A percentile compares a stretch with the other conserved stretches of the same genome.
phyloP scores from a whole-genome alignment of 2,888 invertebrate species.

The Druceiella hillmani region DNA sequence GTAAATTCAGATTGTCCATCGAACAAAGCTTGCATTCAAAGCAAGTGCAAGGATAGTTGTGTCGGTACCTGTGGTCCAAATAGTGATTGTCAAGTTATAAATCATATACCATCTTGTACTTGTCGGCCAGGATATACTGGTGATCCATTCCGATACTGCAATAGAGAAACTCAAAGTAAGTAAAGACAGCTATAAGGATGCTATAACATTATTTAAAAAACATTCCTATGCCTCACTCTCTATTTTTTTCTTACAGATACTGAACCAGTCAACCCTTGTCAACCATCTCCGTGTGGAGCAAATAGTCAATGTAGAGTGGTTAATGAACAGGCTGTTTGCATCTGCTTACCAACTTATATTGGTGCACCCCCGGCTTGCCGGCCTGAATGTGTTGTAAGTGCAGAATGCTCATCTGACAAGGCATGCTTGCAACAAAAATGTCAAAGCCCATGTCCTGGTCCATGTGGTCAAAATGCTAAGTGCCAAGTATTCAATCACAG shows the following conservation, averaged over 20 bases:
- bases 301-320: slow-evolving; percentile 72
- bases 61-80: slow-evolving; percentile 73
- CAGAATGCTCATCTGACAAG: slow-evolving; percentile 62
- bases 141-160: slow-evolving; percentile 59
- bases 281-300: slow-evolving; percentile 63
- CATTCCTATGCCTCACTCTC: too few relatives aligned
- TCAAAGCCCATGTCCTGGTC: slow-evolving; percentile 63
- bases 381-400: slow-evolving; percentile 66
- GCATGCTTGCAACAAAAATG: slow-evolving; percentile 68
- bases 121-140: slow-evolving; percentile 60
- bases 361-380: slow-evolving; percentile 66
- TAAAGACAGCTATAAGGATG: slow-evolving; percentile 1
- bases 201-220: slow-evolving; percentile 1
- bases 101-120: slow-evolving; percentile 63
- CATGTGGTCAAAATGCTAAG: slow-evolving; percentile 67
- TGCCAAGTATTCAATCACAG: slow-evolving; percentile 70
- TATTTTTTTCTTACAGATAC: slow-evolving; percentile 30
- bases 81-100: slow-evolving; percentile 67
- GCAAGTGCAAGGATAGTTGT: slow-evolving; percentile 72
- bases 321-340: slow-evolving; percentile 67
- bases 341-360: slow-evolving; percentile 59
- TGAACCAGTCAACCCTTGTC: slow-evolving; percentile 33
- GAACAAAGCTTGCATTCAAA: slow-evolving; percentile 63
- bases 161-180: slow-evolving; percentile 35
- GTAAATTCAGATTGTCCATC: slow-evolving; percentile 66